Evolutionary conservation across 2,797 vertebrate genomes (phyloP).

Genomic region (Heteromormyrus szaboi): DNA sequence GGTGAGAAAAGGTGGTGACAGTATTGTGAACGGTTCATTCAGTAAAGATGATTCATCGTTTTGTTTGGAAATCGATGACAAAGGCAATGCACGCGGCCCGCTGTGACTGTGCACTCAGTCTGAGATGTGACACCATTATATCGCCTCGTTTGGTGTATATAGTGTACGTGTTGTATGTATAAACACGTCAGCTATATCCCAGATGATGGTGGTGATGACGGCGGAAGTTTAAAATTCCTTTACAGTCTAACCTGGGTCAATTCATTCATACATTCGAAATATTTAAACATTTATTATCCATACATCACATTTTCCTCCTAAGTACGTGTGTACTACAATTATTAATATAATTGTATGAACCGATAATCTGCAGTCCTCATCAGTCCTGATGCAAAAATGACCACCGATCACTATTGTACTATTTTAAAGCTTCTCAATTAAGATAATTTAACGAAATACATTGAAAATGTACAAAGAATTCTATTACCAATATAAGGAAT

Average conservation of each 20-base stretch:
- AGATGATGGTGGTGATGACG: background rate
- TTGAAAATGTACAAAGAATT: background rate
- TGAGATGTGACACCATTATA: background rate
- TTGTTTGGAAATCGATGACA: background rate
- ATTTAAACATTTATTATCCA: background rate
- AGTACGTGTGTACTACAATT: background rate
- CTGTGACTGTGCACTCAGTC: background rate
- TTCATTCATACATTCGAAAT: background rate
- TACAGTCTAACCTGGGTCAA: background rate
- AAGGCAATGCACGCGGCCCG: background rate
- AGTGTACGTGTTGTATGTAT: background rate
- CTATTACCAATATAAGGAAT: background rate
- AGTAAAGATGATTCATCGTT: conserved; percentile 9
- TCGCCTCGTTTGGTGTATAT: background rate
- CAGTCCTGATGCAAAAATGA: background rate
- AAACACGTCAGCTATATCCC: background rate
- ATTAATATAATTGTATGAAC: background rate
- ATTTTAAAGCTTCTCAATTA: background rate
- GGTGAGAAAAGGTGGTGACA: background rate
- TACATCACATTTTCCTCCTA: background rate
- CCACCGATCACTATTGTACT: background rate
- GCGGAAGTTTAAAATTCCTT: background rate
- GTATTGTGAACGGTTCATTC: background rate
- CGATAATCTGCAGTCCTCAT: background rate
- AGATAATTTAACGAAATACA: background rate